These are phyloP conservation scores for Drosophila nebulosa DNA, from an alignment of 1,140 invertebrate genomes.

Conservation along the genomic window DNA sequence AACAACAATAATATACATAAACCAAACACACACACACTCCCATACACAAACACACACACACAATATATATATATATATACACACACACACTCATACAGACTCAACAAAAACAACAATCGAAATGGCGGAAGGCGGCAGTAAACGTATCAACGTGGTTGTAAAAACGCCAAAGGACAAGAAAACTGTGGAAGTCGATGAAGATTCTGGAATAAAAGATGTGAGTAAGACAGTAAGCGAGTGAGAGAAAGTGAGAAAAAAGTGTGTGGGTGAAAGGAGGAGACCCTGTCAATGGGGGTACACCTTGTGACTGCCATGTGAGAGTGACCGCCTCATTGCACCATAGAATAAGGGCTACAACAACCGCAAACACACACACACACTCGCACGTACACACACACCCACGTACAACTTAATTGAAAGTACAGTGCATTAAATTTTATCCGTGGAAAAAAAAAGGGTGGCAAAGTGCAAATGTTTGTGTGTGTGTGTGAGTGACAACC, in stretches of 20 bases:
- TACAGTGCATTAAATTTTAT: slow-evolving; percentile 47
- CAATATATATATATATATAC: too few relatives aligned
- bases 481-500: slow-evolving; percentile 4
- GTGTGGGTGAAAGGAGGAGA: neutral
- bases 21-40: slow-evolving; percentile 10
- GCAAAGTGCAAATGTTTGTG: slow-evolving; percentile 53
- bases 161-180: slow-evolving; percentile 98
- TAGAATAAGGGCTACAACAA: neutral
- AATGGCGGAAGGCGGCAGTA: slow-evolving; percentile 85
- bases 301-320: slow-evolving; percentile 16
- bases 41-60: neutral
- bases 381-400: neutral
- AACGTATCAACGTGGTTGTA: slow-evolving; percentile 91
- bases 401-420: slow-evolving; percentile 22
- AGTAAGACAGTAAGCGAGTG: slow-evolving; percentile 81
- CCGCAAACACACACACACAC: neutral
- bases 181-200: slow-evolving; percentile 91
- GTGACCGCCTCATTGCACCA: neutral
- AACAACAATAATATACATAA: neutral
- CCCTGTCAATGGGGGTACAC: neutral
- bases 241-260: neutral
- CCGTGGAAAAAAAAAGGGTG: slow-evolving; percentile 39
- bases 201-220: slow-evolving; percentile 95
- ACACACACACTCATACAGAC: slow-evolving; percentile 3
- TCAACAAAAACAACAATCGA: slow-evolving; percentile 57